Evolutionary conservation across 2,797 vertebrate genomes (phyloP), one percentile per base, ranked within the genome.

Genomic region (Gymnoscopelus microlampas): DNA sequence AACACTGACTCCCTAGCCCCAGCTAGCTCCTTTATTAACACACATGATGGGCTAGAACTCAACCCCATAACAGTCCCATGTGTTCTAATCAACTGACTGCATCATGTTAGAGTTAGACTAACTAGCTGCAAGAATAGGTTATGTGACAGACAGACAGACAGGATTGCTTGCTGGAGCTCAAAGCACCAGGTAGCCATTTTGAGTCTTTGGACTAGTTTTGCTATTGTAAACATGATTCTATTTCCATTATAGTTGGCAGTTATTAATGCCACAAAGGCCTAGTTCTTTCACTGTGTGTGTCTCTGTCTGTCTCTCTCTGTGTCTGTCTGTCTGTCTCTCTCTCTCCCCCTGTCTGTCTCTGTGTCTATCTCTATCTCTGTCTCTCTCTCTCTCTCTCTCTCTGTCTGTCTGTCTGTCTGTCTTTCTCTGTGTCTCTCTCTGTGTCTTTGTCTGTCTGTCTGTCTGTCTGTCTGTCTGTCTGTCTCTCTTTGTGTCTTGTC

Each of bases 1-100:
- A 29, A 29, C 26, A 29, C 26, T 29, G 26, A 29, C 26, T 29
- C 2, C 26, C 26, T 29, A 29, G 26, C 26, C 26, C 26, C 6
- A 64, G 39, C 73, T 74, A 69, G 66, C 54, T 39, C 60, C 44
- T 60, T 61, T 65, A 76, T 85, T 82, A 83, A 39, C 60, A 29
- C 29, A 60, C 26, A 64, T 24, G 24, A 71, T 73, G 23, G n/a
- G 66, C 60, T 73, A 26, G 26, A 2, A 32, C 3, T 2, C 3
- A 32, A 3, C 55, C 48, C 71, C 50, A 63, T 80, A 76, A 19
- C 11, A 53, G 32, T 66, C 51, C 50, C 3, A 0, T 1, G 4
- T 74, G 69, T 68, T 60, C 23, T 48, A 5, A n/a, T 68, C 13
- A 71, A 60, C 56, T n/a, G n/a, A n/a, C n/a, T n/a, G n/a, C n/a